Evolutionary conservation across 35 echinoderm and acorn worm genomes (phyloP).

Genomic region (Holothuria glaberrima): DNA sequence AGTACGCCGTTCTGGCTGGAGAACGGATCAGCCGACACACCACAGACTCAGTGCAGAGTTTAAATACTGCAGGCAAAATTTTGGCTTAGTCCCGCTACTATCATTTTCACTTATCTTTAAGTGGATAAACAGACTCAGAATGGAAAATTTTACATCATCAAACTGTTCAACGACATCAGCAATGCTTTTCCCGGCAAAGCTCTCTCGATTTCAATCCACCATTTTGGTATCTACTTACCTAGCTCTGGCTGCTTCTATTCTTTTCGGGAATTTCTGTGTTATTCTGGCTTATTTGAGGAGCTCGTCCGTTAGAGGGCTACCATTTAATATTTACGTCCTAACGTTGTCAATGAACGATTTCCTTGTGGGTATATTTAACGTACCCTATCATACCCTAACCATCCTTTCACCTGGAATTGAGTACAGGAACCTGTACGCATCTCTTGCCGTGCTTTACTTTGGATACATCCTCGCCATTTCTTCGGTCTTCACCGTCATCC

Average conservation of each 20-base stretch:
- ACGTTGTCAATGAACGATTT: not conserved
- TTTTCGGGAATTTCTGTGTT: constrained; percentile 10
- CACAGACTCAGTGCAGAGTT: no score
- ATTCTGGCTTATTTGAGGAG: not conserved
- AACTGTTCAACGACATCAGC: no score
- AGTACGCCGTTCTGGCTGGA: no score
- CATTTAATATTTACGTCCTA: constrained; percentile 4
- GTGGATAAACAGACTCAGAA: no score
- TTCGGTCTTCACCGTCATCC: not conserved
- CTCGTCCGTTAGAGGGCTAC: not conserved
- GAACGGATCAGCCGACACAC: no score
- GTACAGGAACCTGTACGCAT: not conserved
- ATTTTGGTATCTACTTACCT: not conserved
- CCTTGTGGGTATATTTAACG: not conserved
- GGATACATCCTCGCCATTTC: not conserved
- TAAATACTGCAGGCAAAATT: no score
- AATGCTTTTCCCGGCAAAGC: not conserved
- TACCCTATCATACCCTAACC: not conserved
- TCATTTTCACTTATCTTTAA: no score
- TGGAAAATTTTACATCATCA: no score
- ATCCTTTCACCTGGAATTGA: not conserved
- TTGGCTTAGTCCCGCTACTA: no score
- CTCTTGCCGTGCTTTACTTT: not conserved
- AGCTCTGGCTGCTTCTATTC: not conserved
- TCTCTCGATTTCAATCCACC: not conserved